A percentile compares a stretch with the other conserved stretches of the same genome.
phyloP scores from a whole-genome alignment of 2,797 vertebrate species.

The Halcyon smyrnensis region DNA sequence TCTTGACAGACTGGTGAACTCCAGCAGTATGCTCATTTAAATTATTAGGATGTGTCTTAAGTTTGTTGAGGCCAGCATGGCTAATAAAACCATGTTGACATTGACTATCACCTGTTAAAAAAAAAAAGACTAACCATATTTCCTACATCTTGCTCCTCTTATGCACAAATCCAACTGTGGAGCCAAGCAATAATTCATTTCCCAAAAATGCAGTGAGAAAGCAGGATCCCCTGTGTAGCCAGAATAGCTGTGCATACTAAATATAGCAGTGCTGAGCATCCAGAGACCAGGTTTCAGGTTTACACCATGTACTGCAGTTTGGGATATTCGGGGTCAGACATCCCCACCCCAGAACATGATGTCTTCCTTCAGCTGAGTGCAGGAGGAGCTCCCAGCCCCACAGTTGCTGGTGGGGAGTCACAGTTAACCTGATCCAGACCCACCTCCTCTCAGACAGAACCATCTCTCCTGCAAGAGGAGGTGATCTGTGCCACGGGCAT shows the following conservation, averaged over 20 bases:
- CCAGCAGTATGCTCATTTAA: not conserved
- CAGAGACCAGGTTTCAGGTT: not conserved
- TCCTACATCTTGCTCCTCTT: not conserved
- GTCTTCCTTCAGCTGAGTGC: not conserved
- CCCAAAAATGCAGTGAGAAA: not conserved
- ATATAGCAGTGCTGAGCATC: not conserved
- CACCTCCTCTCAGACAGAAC: not conserved
- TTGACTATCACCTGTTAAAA: not conserved
- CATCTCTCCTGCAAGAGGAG: not conserved
- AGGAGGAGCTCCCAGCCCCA: not conserved
- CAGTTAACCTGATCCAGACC: not conserved
- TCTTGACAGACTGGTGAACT: not conserved
- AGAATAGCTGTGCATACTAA: not conserved
- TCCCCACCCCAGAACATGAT: accelerated
- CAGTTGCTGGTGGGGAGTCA: not conserved
- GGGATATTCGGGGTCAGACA: accelerated
- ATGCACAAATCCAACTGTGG: accelerated
- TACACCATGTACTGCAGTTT: accelerated
- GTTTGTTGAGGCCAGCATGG: not conserved
- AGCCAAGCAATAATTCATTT: not conserved
- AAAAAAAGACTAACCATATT: not conserved
- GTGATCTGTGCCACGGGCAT: accelerated
- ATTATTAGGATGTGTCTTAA: not conserved
- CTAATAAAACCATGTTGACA: not conserved
- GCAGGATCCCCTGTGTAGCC: not conserved